These are phyloP conservation scores for Seira sanloemensis DNA, from an alignment of 2,888 invertebrate genomes.

Conservation along the genomic window DNA sequence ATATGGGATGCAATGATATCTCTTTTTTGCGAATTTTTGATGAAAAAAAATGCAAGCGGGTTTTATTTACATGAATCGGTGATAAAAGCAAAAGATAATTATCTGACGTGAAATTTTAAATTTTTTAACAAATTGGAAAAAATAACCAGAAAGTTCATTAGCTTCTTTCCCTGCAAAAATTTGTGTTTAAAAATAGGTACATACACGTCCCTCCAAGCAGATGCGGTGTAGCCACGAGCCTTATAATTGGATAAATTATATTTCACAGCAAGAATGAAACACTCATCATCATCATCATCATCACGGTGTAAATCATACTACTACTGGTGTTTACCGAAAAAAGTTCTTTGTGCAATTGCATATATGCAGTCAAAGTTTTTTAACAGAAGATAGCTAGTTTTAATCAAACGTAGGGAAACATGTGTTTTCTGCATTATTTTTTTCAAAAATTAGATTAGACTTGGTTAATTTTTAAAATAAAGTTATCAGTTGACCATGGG, in stretches of 20 bases:
- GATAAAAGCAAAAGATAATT: conserved; percentile 27
- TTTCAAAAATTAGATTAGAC: conserved; percentile 15
- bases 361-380: background rate
- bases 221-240: background rate
- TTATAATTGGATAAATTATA: too few relatives aligned
- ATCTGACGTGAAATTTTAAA: background rate
- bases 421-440: background rate
- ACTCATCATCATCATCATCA: too few relatives aligned
- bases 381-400: background rate
- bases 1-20: background rate
- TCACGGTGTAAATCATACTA: background rate
- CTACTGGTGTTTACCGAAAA: background rate
- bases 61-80: conserved; percentile 31
- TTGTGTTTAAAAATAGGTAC: background rate
- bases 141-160: conserved; percentile 25
- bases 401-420: background rate
- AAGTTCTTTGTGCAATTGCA: background rate
- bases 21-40: background rate
- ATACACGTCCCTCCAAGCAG: background rate
- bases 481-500: background rate
- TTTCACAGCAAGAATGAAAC: too few relatives aligned
- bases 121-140: background rate
- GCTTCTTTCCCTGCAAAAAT: conserved; percentile 6
- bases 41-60: conserved; percentile 38
- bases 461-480: background rate